Percentiles rank a stretch among this genome's conserved stretches.
These are phyloP conservation scores for Zeugodacus cucurbitae DNA, from an alignment of 1,140 invertebrate genomes.

Conservation along the genomic window DNA sequence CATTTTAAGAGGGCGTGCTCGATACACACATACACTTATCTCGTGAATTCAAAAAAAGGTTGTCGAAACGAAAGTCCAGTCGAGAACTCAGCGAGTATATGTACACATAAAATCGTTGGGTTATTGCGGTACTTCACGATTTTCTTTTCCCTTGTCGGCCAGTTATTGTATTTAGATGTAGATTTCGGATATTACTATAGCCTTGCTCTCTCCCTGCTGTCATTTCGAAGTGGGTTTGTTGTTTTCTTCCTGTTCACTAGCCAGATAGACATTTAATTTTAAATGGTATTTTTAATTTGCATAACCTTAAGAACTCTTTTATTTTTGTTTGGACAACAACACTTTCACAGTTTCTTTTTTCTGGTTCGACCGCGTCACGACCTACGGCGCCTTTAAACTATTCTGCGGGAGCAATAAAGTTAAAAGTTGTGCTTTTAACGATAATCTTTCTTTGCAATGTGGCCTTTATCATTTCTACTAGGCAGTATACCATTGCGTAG, in stretches of 20 bases:
- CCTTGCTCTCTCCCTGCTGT: neutral
- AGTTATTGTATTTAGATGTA: neutral
- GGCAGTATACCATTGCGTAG: too few relatives aligned
- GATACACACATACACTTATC: neutral
- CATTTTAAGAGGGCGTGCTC: neutral
- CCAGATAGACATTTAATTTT: neutral
- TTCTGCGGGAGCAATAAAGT: neutral
- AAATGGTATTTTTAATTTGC: conserved; percentile 16
- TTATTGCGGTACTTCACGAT: neutral
- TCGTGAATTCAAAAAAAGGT: neutral
- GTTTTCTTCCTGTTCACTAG: neutral
- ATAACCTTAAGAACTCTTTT: neutral
- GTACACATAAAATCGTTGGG: neutral
- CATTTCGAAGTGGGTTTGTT: neutral
- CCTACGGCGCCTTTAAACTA: neutral
- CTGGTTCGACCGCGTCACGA: neutral
- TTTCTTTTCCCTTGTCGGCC: neutral
- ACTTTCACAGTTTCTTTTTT: neutral
- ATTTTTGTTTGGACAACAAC: neutral
- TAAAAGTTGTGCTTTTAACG: neutral
- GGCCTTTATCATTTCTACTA: neutral
- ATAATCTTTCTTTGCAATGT: neutral
- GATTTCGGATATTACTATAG: neutral
- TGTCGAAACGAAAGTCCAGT: neutral
- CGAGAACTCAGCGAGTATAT: neutral